Conservation (phyloP, 2,797 vertebrate species). For the Danio kyathit region DNA sequence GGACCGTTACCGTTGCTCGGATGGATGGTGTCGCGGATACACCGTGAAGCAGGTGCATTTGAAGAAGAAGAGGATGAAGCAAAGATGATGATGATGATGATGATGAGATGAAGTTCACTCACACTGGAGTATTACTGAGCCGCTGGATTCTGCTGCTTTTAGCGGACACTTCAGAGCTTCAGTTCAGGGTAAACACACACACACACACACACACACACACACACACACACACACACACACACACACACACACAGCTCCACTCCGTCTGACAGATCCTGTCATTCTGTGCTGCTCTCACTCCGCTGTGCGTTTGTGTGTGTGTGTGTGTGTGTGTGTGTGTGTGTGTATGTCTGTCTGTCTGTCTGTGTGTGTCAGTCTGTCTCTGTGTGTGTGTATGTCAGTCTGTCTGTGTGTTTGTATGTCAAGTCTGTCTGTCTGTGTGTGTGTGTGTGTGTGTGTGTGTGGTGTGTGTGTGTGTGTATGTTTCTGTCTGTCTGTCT, state of each 20-base stretch:
- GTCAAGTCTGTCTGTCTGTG: too few relatives aligned
- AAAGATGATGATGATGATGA: background rate
- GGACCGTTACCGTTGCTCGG: background rate
- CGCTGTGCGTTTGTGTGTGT: background rate
- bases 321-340: background rate
- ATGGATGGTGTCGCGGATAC: background rate
- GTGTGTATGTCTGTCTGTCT: too few relatives aligned
- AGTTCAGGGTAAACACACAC: too few relatives aligned
- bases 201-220: background rate
- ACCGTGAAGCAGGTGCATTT: conserved; percentile 7
- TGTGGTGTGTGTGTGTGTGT: background rate
- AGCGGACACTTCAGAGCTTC: too few relatives aligned
- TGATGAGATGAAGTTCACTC: conserved; percentile 37
- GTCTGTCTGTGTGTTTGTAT: too few relatives aligned
- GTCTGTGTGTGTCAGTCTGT: too few relatives aligned
- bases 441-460: background rate
- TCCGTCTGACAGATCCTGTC: too few relatives aligned
- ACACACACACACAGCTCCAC: too few relatives aligned
- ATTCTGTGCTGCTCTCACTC: too few relatives aligned
- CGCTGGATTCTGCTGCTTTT: background rate
- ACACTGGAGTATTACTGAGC: background rate
- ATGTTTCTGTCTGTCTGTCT: too few relatives aligned
- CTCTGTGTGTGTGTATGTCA: background rate
- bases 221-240: background rate
- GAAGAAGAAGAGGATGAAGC: too few relatives aligned